Conservation (phyloP, 2,888 invertebrate genomes). For the Artemia sp. region DNA sequence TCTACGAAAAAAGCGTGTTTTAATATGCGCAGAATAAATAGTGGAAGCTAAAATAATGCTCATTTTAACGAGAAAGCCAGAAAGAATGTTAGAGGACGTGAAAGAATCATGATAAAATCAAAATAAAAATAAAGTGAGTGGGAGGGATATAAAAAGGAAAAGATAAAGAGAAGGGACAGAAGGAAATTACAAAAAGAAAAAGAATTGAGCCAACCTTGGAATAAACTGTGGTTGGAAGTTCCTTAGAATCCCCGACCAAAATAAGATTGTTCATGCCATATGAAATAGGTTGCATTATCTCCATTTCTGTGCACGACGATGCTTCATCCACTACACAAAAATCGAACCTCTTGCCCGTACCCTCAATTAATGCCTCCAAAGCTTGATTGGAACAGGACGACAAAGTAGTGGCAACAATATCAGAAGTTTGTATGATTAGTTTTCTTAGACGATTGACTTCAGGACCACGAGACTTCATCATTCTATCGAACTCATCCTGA, state of each 20-base stretch:
- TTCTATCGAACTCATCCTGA: too few relatives aligned
- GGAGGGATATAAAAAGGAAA: too few relatives aligned
- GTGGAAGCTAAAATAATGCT: too few relatives aligned
- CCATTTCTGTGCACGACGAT: conserved; percentile 67
- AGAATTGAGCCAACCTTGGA: conserved; percentile 42
- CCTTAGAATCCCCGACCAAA: conserved; percentile 70
- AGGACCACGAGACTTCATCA: too few relatives aligned
- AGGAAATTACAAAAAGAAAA: too few relatives aligned
- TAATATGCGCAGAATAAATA: too few relatives aligned
- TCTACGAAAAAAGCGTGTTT: too few relatives aligned
- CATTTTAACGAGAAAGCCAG: too few relatives aligned
- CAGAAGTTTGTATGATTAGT: conserved; percentile 26
- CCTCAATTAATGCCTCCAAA: conserved; percentile 16
- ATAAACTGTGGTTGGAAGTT: conserved; percentile 59
- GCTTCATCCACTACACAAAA: conserved; percentile 73
- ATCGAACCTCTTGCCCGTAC: conserved; percentile 32
- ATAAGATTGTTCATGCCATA: conserved; percentile 55
- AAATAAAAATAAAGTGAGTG: too few relatives aligned
- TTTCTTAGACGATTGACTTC: conserved; percentile 17
- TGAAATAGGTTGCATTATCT: conserved; percentile 57
- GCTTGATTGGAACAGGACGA: conserved; percentile 25
- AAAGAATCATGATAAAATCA: too few relatives aligned
- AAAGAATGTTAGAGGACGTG: too few relatives aligned
- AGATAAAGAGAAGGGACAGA: too few relatives aligned
- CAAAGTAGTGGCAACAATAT: conserved; percentile 29